phyloP scores from a whole-genome alignment of 2,888 invertebrate species.

The Drosophila rellima region DNA sequence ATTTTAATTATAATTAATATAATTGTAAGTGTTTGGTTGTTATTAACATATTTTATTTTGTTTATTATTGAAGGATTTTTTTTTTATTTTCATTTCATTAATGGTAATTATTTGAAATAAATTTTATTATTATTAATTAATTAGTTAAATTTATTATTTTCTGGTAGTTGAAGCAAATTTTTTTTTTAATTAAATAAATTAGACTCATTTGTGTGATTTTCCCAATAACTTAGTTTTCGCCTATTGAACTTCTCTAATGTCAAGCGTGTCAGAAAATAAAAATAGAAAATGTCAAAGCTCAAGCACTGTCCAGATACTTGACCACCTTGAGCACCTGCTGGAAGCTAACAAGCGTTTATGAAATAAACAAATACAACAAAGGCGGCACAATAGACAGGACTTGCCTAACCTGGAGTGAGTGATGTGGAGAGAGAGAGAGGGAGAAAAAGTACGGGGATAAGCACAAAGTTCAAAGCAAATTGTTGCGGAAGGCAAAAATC shows the following conservation, averaged over 20 bases:
- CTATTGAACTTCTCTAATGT: not conserved
- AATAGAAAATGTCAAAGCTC: slow-evolving; percentile 41
- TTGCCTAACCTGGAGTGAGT: not conserved
- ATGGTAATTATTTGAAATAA: slow-evolving; percentile 5
- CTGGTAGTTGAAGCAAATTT: not conserved
- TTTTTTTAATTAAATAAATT: not conserved
- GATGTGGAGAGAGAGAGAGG: too few species aligned
- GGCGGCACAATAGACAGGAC: slow-evolving; percentile 6
- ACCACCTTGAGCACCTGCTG: slow-evolving; percentile 49
- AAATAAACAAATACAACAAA: slow-evolving; percentile 46
- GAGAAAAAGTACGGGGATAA: not conserved
- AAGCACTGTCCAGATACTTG: slow-evolving; percentile 33
- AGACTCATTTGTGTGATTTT: not conserved
- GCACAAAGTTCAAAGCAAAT: slow-evolving; percentile 77
- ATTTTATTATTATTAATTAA: not conserved
- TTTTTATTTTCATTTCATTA: slow-evolving; percentile 2
- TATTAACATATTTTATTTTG: slow-evolving; percentile 1
- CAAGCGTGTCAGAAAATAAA: slow-evolving; percentile 21
- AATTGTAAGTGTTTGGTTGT: not conserved
- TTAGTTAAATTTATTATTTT: not conserved
- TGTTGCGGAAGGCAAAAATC: slow-evolving; percentile 82
- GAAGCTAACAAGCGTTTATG: slow-evolving; percentile 54
- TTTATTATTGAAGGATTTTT: not conserved
- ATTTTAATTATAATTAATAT: slow-evolving; percentile 5
- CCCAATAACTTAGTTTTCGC: not conserved